phyloP scores from a whole-genome alignment of 2,113 vertebrate genomes.

The Rhinolophus sinicus region DNA sequence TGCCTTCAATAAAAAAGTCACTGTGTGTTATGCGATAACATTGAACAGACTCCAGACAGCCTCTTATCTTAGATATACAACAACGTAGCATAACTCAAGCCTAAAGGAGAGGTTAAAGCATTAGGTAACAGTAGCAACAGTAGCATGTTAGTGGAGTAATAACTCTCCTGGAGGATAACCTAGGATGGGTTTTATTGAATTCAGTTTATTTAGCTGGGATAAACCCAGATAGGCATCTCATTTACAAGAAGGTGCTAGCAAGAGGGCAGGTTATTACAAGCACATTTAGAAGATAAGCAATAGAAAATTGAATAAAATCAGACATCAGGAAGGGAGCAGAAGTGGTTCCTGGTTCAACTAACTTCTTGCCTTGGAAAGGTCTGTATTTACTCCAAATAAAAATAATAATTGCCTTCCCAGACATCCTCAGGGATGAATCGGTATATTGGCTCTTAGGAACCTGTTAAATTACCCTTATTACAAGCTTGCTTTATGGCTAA shows the following conservation, averaged over 20 bases:
- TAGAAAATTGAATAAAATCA: constrained; percentile 80
- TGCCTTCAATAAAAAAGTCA: constrained; percentile 89
- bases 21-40: constrained; percentile 86
- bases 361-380: constrained; percentile 18
- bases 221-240: constrained; percentile 89
- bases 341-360: constrained; percentile 48
- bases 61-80: constrained; percentile 90
- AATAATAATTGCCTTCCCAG: neutral
- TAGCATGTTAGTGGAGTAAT: constrained; percentile 87
- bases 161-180: constrained; percentile 87
- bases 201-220: constrained; percentile 89
- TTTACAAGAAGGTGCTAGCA: constrained; percentile 89
- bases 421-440: neutral
- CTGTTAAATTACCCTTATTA: neutral
- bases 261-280: constrained; percentile 87
- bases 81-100: constrained; percentile 85
- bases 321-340: constrained; percentile 58
- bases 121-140: constrained; percentile 88
- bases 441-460: neutral
- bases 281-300: constrained; percentile 86
- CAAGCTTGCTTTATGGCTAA: constrained; percentile 2
- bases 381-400: constrained; percentile 31
- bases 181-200: constrained; percentile 89
- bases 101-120: constrained; percentile 84
- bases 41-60: constrained; percentile 88